Percentiles rank a stretch among this genome's conserved stretches.
These are phyloP conservation scores for Halotydeus destructor DNA, from an alignment of 1,140 invertebrate species.

Conservation along the genomic window DNA sequence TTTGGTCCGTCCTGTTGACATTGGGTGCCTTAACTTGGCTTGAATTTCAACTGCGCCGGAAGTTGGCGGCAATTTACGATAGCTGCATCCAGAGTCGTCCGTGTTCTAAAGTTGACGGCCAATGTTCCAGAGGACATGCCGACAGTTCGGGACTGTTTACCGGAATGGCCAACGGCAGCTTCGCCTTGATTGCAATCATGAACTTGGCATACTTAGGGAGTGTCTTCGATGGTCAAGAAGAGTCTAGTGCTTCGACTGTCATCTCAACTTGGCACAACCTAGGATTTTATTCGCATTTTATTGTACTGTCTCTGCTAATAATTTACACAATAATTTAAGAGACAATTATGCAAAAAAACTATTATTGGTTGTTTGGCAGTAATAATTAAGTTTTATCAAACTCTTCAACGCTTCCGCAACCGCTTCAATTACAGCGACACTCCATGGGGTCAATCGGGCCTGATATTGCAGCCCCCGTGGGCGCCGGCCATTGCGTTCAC, in stretches of 20 bases:
- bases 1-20: slow-evolving; percentile 12
- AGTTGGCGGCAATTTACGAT: slow-evolving; percentile 5
- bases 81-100: slow-evolving; percentile 6
- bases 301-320: neutral
- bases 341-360: neutral
- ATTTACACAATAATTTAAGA: neutral
- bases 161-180: neutral
- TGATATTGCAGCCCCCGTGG: too few relatives aligned
- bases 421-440: too few relatives aligned
- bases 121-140: neutral
- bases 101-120: slow-evolving; percentile 7
- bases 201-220: slow-evolving; percentile 13
- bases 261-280: slow-evolving; percentile 2
- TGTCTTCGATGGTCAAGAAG: slow-evolving; percentile 12
- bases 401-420: too few relatives aligned
- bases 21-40: slow-evolving; percentile 12
- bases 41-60: slow-evolving; percentile 6
- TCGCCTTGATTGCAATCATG: slow-evolving; percentile 8
- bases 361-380: too few relatives aligned
- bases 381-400: too few relatives aligned
- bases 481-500: too few relatives aligned
- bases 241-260: neutral
- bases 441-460: too few relatives aligned
- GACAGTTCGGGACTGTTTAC: neutral
- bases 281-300: slow-evolving; percentile 3